phyloP scores from a whole-genome alignment of 1,140 invertebrate genomes.

The Drosophila azteca region DNA sequence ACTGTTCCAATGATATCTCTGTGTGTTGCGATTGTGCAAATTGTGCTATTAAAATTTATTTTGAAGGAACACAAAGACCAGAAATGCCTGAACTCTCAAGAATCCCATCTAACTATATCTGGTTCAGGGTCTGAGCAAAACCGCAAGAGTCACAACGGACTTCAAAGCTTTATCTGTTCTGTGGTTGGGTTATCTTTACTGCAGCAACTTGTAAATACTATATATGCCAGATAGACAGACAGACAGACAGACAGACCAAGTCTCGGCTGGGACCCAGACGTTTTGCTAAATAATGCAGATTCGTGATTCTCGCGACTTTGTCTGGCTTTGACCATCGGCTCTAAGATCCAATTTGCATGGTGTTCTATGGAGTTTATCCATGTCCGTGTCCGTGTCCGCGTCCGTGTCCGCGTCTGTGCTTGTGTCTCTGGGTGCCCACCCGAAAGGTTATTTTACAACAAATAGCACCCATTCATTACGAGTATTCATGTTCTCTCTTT shows the following conservation, averaged over 20 bases:
- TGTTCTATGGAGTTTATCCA: background rate
- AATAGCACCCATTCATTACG: slow-evolving; percentile 49
- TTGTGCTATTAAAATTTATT: too few species aligned
- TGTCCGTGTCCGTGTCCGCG: background rate
- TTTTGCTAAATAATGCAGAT: slow-evolving; percentile 27
- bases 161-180: too few species aligned
- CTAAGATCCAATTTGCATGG: too few species aligned
- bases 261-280: slow-evolving; percentile 17
- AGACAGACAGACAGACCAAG: slow-evolving; percentile 3
- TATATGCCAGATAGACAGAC: background rate
- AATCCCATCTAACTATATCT: too few species aligned
- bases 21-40: too few species aligned
- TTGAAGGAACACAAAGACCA: too few species aligned
- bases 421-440: slow-evolving; percentile 6
- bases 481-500: slow-evolving; percentile 59
- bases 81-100: too few species aligned
- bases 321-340: background rate
- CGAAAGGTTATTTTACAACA: slow-evolving; percentile 34
- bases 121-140: too few species aligned
- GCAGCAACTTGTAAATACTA: too few species aligned
- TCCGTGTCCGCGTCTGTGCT: background rate
- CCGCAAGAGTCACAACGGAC: too few species aligned
- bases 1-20: too few species aligned
- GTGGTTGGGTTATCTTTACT: too few species aligned
- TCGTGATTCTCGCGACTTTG: slow-evolving; percentile 50